Evolutionary conservation across 2,797 vertebrate species (phyloP).

Genomic region (Spinibarbus caldwelli): DNA sequence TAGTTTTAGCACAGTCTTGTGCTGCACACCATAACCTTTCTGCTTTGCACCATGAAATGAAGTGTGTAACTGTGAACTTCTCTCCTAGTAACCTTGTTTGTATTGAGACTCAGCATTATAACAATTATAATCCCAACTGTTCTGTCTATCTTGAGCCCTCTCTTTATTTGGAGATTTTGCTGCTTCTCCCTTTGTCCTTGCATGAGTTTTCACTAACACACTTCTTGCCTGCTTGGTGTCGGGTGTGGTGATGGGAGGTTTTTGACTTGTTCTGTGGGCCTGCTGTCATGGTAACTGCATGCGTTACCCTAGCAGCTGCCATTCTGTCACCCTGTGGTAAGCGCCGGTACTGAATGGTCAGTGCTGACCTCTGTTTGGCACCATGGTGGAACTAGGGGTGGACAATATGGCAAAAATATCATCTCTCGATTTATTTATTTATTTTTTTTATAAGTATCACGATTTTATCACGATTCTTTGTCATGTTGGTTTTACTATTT

Average conservation of each 20-base stretch:
- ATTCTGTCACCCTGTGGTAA: constrained; percentile 76
- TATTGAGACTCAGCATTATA: neutral
- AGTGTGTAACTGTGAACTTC: neutral
- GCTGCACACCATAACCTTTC: neutral
- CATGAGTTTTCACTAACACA: constrained; percentile 73
- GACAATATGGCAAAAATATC: too few relatives aligned
- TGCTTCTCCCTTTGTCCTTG: constrained; percentile 39
- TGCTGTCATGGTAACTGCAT: constrained; percentile 68
- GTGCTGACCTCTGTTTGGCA: constrained; percentile 88
- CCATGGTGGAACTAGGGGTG: constrained; percentile 8
- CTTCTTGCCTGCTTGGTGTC: constrained; percentile 70
- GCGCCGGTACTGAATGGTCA: constrained; percentile 88
- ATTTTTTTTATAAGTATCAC: too few relatives aligned
- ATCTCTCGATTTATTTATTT: too few relatives aligned
- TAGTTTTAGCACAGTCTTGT: constrained; percentile 11
- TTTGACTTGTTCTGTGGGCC: constrained; percentile 66
- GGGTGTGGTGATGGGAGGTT: constrained; percentile 73
- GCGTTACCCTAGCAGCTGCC: constrained; percentile 67
- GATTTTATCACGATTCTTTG: too few relatives aligned
- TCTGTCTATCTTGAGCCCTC: constrained; percentile 38
- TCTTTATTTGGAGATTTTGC: constrained; percentile 41
- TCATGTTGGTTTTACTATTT: too few relatives aligned
- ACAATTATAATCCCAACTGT: constrained; percentile 33
- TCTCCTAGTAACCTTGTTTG: constrained; percentile 21
- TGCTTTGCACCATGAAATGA: neutral